Conservation (phyloP, 1,140 invertebrate genomes). For the Parapsyche elsis region DNA sequence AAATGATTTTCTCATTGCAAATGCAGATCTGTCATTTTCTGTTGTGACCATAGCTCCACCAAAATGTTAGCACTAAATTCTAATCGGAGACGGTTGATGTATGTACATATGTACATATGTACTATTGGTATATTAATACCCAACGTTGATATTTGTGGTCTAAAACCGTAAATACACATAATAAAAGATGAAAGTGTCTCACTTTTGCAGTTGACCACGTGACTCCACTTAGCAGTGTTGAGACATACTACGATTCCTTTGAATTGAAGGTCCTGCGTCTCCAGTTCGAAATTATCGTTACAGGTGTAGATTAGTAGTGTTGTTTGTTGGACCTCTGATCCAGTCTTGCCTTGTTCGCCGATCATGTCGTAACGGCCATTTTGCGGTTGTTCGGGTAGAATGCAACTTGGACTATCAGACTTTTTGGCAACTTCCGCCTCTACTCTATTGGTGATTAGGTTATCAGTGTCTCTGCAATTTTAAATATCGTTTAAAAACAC, state of each 20-base stretch:
- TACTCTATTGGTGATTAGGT: neutral
- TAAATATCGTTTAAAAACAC: neutral
- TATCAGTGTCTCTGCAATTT: neutral
- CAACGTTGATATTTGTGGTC: neutral
- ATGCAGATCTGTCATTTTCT: too few relatives aligned
- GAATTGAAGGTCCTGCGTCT: neutral
- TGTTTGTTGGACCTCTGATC: neutral
- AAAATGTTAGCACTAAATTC: too few relatives aligned
- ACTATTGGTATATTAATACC: too few relatives aligned
- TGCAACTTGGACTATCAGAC: neutral
- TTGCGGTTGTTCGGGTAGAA: neutral
- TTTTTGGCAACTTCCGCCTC: neutral
- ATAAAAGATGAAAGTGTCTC: neutral
- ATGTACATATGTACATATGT: too few relatives aligned
- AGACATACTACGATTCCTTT: neutral
- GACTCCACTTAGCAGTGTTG: neutral
- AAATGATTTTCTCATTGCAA: too few relatives aligned
- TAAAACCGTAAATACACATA: neutral
- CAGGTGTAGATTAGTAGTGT: neutral
- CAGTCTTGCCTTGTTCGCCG: neutral
- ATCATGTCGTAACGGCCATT: neutral
- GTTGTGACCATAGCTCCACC: too few relatives aligned
- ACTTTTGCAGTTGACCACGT: neutral
- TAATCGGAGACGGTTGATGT: too few relatives aligned
- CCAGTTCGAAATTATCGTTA: neutral